Percentiles rank a stretch among this genome's conserved stretches.
Conservation (phyloP, 2,113 vertebrate genomes). For the Procapra przewalskii region DNA sequence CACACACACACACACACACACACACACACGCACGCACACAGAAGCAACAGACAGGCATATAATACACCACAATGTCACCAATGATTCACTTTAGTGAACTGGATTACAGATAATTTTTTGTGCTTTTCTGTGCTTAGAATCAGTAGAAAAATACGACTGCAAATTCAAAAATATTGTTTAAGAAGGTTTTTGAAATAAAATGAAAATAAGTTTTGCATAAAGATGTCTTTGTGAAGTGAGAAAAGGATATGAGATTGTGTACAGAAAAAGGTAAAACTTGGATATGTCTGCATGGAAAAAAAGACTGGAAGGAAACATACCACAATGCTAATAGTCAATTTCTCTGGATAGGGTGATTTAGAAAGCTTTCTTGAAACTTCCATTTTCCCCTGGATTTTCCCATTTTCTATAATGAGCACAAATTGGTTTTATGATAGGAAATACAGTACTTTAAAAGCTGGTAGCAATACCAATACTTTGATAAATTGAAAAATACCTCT, state of each 20-base stretch:
- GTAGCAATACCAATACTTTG: too few species aligned
- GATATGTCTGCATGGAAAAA: not conserved
- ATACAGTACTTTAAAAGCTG: not conserved
- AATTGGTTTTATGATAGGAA: not conserved
- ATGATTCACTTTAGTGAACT: not conserved
- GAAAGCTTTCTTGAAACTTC: not conserved
- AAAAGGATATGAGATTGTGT: not conserved
- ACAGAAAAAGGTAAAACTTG: not conserved
- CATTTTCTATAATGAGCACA: not conserved
- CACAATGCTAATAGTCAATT: not conserved
- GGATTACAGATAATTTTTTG: not conserved
- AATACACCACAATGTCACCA: not conserved
- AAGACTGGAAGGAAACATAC: not conserved
- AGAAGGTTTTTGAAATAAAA: not conserved
- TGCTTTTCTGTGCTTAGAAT: not conserved
- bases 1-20: too few species aligned
- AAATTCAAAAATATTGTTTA: not conserved
- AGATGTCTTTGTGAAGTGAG: not conserved
- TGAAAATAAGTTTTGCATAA: not conserved
- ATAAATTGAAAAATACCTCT: not conserved
- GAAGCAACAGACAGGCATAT: not conserved
- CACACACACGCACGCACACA: too few species aligned
- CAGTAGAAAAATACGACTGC: not conserved
- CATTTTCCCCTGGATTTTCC: not conserved
- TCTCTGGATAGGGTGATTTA: not conserved